Percentiles rank a stretch among this genome's conserved stretches.
These are phyloP conservation scores for Solenodon paradoxus DNA, from an alignment of 2,113 vertebrate genomes.

Conservation along the genomic window DNA sequence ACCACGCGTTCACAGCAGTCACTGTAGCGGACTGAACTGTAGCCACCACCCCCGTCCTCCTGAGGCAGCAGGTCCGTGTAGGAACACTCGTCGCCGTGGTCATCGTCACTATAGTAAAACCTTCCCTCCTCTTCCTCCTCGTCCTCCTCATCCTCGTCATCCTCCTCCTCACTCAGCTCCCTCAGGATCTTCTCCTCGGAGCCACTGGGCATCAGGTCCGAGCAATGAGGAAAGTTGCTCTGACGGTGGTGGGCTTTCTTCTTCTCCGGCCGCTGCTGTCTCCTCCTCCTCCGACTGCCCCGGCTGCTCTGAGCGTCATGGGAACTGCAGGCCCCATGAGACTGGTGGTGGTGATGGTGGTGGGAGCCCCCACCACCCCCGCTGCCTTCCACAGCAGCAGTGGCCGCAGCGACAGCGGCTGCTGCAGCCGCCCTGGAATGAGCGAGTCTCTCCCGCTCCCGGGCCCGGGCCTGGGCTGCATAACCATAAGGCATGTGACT, in stretches of 20 bases:
- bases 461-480: constrained; percentile 89
- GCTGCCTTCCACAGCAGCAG: constrained; percentile 85
- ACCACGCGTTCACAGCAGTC: constrained; percentile 97
- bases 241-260: constrained; percentile 76
- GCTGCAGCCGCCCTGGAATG: constrained; percentile 88
- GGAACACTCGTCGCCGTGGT: constrained; percentile 89
- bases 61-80: constrained; percentile 89
- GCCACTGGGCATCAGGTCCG: constrained; percentile 94
- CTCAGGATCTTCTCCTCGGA: constrained; percentile 96
- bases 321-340: constrained; percentile 82
- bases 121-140: constrained; percentile 86
- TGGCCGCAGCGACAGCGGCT: constrained; percentile 83
- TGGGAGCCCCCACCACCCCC: constrained; percentile 82
- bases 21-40: constrained; percentile 89
- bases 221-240: constrained; percentile 87
- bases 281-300: constrained; percentile 74
- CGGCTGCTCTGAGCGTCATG: constrained; percentile 80
- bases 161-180: constrained; percentile 92
- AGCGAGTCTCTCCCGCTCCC: constrained; percentile 89
- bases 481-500: constrained; percentile 97
- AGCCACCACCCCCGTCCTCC: constrained; percentile 84
- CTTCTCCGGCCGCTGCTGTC: constrained; percentile 35
- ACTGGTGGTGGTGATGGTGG: constrained; percentile 88
- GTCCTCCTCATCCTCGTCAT: constrained; percentile 89
- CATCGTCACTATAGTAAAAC: constrained; percentile 87